These are phyloP conservation scores for Listrodromus nycthemerus DNA, from an alignment of 2,888 invertebrate species.

Conservation along the genomic window DNA sequence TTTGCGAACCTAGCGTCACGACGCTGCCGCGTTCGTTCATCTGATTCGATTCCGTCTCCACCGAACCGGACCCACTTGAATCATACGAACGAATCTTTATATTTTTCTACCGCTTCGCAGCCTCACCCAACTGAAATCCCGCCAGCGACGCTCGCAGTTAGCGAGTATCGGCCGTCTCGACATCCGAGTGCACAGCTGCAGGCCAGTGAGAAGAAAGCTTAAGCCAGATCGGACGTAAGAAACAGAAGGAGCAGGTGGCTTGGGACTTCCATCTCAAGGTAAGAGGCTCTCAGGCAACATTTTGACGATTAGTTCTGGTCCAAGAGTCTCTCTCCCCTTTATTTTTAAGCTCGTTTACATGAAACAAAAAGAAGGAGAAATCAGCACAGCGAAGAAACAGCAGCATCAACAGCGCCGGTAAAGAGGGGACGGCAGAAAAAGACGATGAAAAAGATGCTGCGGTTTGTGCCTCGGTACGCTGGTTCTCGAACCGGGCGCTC, in stretches of 20 bases:
- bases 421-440: neutral
- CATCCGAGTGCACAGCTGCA: neutral
- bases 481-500: neutral
- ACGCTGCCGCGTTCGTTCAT: too few relatives aligned
- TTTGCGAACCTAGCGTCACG: too few relatives aligned
- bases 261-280: slow-evolving; percentile 6
- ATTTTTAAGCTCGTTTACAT: slow-evolving; percentile 1
- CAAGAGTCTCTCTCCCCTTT: slow-evolving; percentile 33
- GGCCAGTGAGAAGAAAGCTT: neutral
- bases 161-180: neutral
- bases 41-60: too few relatives aligned
- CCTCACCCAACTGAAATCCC: neutral
- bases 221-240: neutral
- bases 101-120: neutral
- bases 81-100: neutral
- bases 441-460: slow-evolving; percentile 14
- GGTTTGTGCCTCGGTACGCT: neutral
- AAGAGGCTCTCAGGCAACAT: slow-evolving; percentile 32
- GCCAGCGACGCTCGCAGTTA: neutral
- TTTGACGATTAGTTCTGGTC: slow-evolving; percentile 68
- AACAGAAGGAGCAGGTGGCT: neutral
- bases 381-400: neutral
- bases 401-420: slow-evolving; percentile 8
- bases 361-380: too few relatives aligned
- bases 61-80: too few relatives aligned